Conservation (phyloP, 2,888 invertebrate genomes). For the Pandemis corylana region DNA sequence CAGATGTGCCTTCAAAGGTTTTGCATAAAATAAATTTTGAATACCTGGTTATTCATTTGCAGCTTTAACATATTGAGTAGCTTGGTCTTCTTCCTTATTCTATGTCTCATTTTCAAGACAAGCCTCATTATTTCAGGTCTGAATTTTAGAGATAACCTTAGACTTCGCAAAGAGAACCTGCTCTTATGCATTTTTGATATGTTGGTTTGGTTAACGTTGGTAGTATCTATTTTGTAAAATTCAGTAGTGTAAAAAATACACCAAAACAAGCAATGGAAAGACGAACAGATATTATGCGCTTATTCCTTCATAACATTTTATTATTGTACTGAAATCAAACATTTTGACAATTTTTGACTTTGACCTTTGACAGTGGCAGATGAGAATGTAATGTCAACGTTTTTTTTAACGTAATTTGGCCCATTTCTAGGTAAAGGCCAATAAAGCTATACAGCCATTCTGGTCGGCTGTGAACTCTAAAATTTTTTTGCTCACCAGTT, state of each 20-base stretch:
- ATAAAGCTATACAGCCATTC: no score
- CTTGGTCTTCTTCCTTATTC: constrained; percentile 83
- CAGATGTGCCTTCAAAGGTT: neutral
- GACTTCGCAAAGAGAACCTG: constrained; percentile 55
- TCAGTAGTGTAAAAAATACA: neutral
- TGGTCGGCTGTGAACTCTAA: no score
- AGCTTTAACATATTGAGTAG: constrained; percentile 85
- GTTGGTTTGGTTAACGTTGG: constrained; percentile 23
- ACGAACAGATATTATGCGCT: neutral
- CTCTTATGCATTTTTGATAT: constrained; percentile 47
- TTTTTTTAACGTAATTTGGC: no score
- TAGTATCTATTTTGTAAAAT: constrained; percentile 18
- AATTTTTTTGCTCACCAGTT: no score
- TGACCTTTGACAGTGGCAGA: neutral
- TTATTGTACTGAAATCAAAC: neutral
- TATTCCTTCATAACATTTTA: neutral
- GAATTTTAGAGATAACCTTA: constrained; percentile 76
- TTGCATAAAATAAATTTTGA: neutral
- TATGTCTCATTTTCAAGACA: constrained; percentile 84
- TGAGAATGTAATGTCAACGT: neutral
- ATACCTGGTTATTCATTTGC: constrained; percentile 84
- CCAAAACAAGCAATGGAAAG: neutral
- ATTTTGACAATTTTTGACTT: neutral
- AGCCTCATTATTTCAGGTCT: constrained; percentile 86
- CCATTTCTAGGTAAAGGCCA: no score